Evolutionary conservation across 2,888 invertebrate genomes (phyloP), one percentile per base, ranked within the genome.

Genomic region (Lochmaea crataegi): DNA sequence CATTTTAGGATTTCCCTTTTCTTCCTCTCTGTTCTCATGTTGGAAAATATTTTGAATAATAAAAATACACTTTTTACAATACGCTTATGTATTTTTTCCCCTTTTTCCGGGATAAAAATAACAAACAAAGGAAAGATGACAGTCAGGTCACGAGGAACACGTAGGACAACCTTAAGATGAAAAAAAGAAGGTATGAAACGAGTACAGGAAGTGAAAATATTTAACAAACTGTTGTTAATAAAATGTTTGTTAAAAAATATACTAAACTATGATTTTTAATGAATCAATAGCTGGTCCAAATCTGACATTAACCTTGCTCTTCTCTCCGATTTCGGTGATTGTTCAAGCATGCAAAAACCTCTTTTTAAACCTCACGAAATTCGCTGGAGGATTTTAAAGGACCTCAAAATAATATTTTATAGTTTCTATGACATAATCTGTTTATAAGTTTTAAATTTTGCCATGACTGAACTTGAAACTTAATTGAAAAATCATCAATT

Each of bases 261-360:
- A 16, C 18, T 45, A 6, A 45, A 12, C 42, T 45, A 45, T 45
- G 42, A 12, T 12, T 45, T 45, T 12, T 12, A 45, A 45, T 12
- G 2, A 12, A 45, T 71, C 48, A 53, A 51, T 64, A 12, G 48
- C 22, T 64, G 68, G 67, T 67, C 57, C 74, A 75, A 64, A 75
- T 75, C 74, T 71, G 58, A 48, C 56, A 57, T 16, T 73, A 72
- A 79, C 79, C 79, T 79, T 79, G 79, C 76, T 77, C 79, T 73
- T 77, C 77, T 76, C 77, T 71, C 72, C 60, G 74, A 70, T 64
- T 65, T 68, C 42, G 16, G 73, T 66, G 73, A 67, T 61, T 69
- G 70, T 38, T 38, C 9, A 32, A 32, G 5, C 32, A 32, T 4
- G 32, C 32, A 32, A 32, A 5, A 32, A 32, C 32, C 32, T 53